Conservation (phyloP, 2,113 vertebrate genomes). For the Chionomys nivalis region DNA sequence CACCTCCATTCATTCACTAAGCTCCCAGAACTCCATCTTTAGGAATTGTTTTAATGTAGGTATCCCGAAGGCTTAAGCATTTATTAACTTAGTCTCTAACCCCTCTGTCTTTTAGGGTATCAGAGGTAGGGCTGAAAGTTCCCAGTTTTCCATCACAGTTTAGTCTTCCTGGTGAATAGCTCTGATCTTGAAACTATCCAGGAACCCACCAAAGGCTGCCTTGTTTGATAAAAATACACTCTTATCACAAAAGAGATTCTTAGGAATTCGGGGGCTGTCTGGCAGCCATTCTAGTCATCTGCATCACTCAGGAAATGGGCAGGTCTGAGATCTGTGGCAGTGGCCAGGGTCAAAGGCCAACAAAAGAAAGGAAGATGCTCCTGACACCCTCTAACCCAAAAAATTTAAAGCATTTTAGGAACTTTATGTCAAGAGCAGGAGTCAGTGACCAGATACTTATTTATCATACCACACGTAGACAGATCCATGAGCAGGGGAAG, state of each 20-base stretch:
- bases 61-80: background rate
- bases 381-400: background rate
- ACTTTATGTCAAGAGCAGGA: background rate
- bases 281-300: background rate
- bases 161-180: background rate
- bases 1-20: background rate
- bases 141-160: background rate
- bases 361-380: background rate
- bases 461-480: background rate
- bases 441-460: background rate
- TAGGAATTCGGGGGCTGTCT: background rate
- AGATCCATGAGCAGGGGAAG: background rate
- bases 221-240: background rate
- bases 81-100: background rate
- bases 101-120: background rate
- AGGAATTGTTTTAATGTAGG: background rate
- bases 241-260: background rate
- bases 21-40: background rate
- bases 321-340: background rate
- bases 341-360: background rate
- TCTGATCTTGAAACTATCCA: constrained; percentile 9
- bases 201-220: background rate
- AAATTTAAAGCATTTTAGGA: constrained; percentile 14
- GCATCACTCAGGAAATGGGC: background rate
- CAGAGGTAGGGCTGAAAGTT: background rate